Conservation (phyloP, 2,888 invertebrate species). For the Venustoraphidia nigricollis region DNA sequence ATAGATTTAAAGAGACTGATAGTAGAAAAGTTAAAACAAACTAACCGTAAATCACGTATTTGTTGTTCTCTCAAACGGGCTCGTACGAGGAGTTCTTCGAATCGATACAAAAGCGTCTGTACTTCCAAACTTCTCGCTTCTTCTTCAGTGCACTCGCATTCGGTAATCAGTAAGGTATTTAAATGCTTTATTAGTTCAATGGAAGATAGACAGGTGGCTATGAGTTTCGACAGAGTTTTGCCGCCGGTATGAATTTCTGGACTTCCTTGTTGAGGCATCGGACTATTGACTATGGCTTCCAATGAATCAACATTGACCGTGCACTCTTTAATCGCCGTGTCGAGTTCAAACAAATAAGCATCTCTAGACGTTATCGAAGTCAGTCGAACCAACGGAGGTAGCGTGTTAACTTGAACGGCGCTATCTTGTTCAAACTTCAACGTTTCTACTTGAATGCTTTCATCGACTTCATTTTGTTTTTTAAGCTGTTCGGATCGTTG, state of each 20-base stretch:
- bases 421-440: slow-evolving; percentile 60
- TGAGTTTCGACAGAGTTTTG: slow-evolving; percentile 57
- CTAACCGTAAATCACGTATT: slow-evolving; percentile 63
- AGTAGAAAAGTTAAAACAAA: background rate
- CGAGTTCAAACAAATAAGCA: slow-evolving; percentile 63
- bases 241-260: slow-evolving; percentile 43
- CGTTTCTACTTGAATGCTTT: slow-evolving; percentile 55
- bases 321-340: slow-evolving; percentile 57
- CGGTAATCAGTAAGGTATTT: slow-evolving; percentile 54
- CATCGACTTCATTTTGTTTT: slow-evolving; percentile 31
- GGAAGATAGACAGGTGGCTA: slow-evolving; percentile 65
- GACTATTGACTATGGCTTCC: slow-evolving; percentile 43
- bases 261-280: slow-evolving; percentile 35
- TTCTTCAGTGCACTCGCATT: slow-evolving; percentile 50
- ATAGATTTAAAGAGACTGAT: too few species aligned
- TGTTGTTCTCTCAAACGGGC: slow-evolving; percentile 62
- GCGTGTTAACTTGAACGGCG: slow-evolving; percentile 68
- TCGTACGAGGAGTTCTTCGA: slow-evolving; percentile 48
- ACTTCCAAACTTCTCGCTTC: slow-evolving; percentile 52
- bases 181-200: slow-evolving; percentile 71
- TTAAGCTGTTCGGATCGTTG: slow-evolving; percentile 19
- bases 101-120: slow-evolving; percentile 45
- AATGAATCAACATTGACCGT: slow-evolving; percentile 48
- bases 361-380: slow-evolving; percentile 67
- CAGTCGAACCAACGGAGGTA: slow-evolving; percentile 42